phyloP scores from a whole-genome alignment of 2,113 vertebrate species.

The Hucho hucho region DNA sequence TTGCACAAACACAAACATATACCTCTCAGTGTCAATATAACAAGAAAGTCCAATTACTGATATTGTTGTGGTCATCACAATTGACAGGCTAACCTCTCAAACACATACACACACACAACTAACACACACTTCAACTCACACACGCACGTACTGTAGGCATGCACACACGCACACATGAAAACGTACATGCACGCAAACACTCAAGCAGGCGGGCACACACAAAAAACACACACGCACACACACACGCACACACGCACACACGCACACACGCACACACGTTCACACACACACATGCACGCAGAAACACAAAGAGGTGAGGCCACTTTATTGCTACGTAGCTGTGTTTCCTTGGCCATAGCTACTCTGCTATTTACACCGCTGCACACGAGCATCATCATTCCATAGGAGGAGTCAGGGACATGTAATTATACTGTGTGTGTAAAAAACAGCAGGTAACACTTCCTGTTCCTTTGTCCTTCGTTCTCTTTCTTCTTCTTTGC shows the following conservation, averaged over 20 bases:
- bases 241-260: background rate
- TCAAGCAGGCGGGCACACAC: too few relatives aligned
- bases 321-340: too few relatives aligned
- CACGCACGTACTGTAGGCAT: too few relatives aligned
- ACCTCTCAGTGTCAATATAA: background rate
- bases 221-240: too few relatives aligned
- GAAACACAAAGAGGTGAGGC: too few relatives aligned
- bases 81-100: background rate
- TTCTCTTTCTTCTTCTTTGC: constrained; percentile 29
- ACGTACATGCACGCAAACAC: too few relatives aligned
- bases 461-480: constrained; percentile 57
- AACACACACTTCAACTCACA: background rate
- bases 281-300: too few relatives aligned
- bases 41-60: background rate
- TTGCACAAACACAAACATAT: background rate
- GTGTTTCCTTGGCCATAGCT: too few relatives aligned
- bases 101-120: background rate
- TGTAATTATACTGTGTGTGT: constrained; percentile 81
- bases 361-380: too few relatives aligned
- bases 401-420: constrained; percentile 68
- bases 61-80: background rate
- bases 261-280: background rate
- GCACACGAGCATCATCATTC: constrained; percentile 20
- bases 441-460: constrained; percentile 68
- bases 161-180: too few relatives aligned